Percentiles rank a stretch among this genome's conserved stretches.
Conservation (phyloP, 64 coral and sea anemone genomes). For the Pachyseris speciosa region DNA sequence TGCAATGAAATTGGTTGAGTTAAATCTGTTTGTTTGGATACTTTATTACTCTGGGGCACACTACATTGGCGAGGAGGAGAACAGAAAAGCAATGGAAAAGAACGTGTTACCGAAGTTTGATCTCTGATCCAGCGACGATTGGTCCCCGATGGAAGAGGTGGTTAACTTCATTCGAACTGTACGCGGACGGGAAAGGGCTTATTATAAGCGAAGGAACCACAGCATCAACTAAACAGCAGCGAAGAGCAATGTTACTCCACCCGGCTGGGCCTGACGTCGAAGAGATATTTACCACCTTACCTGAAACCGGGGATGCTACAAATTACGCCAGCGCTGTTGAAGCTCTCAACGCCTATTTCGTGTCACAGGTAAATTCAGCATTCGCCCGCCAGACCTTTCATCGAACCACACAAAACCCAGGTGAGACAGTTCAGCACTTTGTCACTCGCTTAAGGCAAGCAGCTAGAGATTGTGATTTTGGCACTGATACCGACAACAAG, state of each 20-base stretch:
- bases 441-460: slow-evolving; percentile 16
- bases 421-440: slow-evolving; percentile 48
- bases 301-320: slow-evolving; percentile 5
- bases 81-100: slow-evolving; percentile 2
- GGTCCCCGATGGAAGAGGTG: slow-evolving; percentile 39
- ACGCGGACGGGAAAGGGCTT: slow-evolving; percentile 47
- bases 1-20: not conserved
- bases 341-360: slow-evolving; percentile 22
- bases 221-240: slow-evolving; percentile 5
- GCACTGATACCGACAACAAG: slow-evolving; percentile 36
- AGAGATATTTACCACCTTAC: slow-evolving; percentile 28
- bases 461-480: slow-evolving; percentile 48
- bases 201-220: slow-evolving; percentile 15
- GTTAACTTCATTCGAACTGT: slow-evolving; percentile 39
- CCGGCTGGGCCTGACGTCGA: slow-evolving; percentile 15
- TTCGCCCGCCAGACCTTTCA: not conserved
- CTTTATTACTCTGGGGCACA: slow-evolving; percentile 2
- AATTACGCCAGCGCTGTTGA: slow-evolving; percentile 10
- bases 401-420: not conserved
- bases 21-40: slow-evolving; percentile 12
- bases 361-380: slow-evolving; percentile 11
- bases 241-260: not conserved
- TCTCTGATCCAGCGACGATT: no score
- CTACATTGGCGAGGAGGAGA: slow-evolving; percentile 72
- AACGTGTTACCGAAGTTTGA: slow-evolving; percentile 23